These are phyloP conservation scores for Australoheros scitulus DNA, from an alignment of 2,113 vertebrate genomes.

Conservation along the genomic window DNA sequence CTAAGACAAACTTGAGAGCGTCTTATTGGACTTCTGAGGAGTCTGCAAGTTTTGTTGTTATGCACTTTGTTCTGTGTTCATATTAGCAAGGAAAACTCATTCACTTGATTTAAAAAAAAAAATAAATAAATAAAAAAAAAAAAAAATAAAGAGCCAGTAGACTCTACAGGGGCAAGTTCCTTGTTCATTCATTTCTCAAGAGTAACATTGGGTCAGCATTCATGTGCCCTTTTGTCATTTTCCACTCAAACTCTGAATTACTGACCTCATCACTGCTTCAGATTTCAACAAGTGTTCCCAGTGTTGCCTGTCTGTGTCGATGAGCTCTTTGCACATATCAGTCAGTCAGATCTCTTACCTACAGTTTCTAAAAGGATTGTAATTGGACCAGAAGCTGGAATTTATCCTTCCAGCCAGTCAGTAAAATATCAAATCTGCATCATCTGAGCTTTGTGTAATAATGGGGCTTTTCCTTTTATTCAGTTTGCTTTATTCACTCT, in stretches of 20 bases:
- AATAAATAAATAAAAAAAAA: too few species aligned
- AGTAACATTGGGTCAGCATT: not conserved
- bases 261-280: not conserved
- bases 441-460: not conserved
- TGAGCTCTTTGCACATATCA: not conserved
- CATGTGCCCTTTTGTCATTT: not conserved
- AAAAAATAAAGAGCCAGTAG: accelerated
- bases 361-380: not conserved
- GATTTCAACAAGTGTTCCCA: not conserved
- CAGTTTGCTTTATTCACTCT: not conserved
- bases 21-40: too few species aligned
- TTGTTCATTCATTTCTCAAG: not conserved
- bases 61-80: not conserved
- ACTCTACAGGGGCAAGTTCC: not conserved
- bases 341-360: not conserved
- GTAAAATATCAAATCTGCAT: not conserved
- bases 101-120: not conserved
- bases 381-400: not conserved
- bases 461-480: accelerated
- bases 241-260: not conserved
- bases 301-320: not conserved
- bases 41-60: too few species aligned
- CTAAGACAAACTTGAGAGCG: not conserved
- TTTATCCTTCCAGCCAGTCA: not conserved
- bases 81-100: not conserved